Evolutionary conservation across 2,113 vertebrate species (phyloP), one percentile per base, ranked within the genome.

Genomic region (Ophiodon elongatus): DNA sequence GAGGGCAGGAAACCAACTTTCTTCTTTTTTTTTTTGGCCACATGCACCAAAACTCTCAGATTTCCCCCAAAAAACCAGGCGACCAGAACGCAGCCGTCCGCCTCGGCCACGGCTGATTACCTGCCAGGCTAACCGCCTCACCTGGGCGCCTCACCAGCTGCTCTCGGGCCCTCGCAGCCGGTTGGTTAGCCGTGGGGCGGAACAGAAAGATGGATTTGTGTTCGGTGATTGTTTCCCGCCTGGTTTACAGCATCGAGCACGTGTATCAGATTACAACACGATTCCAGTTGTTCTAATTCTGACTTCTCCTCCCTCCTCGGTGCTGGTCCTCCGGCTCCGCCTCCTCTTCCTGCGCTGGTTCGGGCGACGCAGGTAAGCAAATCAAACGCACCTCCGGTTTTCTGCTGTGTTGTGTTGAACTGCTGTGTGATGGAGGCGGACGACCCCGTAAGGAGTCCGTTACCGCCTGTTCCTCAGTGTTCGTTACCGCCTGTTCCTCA

Each of bases 331-430:
- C 57, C 27, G 3, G 14, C 27, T 62, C 43, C 25, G 50, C 29
- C 13, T 84, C 64, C 9, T 80, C 72, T 25, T 71, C 82, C 2
- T 37, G 14, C 23, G 63, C 57, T 66, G 59, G 14, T 47, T 60
- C 0, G 9, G 52, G 35, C 50, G 37, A 27, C 73, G 14, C 79
- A 90, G 88, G 83, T 90, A 80, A 83, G 80, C 14, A 59, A 62
- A 80, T 0, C 27, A 0, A 70, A 52, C 72, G 1, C 45, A 0
- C 0, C 13, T 60, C 17, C 35, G 52, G 6, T 14, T 2, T 39
- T 39, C 37, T 8, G 8, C 8, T 39, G 7, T 39, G 8, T 39
- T 39, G 37, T 39, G 39, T 41, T 41, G 2, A 41, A 11, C 39
- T 41, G 39, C 39, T 11, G 39, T 41, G n/a, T n/a, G n/a, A n/a